Base-by-base conservation (phyloP, 2,888 invertebrate genomes). In the Drosophila greeni region DNA sequence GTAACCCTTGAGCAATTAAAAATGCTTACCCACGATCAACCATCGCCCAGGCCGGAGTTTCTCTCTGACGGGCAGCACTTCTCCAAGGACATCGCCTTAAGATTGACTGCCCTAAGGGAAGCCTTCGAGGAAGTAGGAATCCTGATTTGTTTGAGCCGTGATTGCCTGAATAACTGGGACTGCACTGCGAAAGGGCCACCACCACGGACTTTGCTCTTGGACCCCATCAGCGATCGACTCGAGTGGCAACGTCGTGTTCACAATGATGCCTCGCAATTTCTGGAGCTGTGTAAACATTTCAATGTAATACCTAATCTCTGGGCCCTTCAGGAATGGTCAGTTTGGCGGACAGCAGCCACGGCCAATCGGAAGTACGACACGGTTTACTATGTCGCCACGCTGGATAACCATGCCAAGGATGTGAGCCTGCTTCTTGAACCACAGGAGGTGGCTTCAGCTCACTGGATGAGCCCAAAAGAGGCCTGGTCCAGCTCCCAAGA, bases 51-150 rank as follows among this genome's bases (percentile, higher is more conserved):
- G 52, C 89, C 91, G 7, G 87, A 67, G 6, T 51, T 92, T 68
- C 87, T 90, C 84, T 88, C 89, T 9, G 65, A 72, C 16, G 74
- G 78, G 33, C 85, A 89, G 70, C 89, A 90, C 43, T 86, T 90
- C 16, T 62, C 79, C 0, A 84, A 91, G 79, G 92, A 95, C 86
- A 90, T 97, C 62, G 93, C 95, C 1, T 90, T 96, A 54, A 90
- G 97, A 78, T 93, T 97, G 73, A 93, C 94, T 55, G 96, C 97
- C 1, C 94, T 97, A 56, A 89, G 95, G 48, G 97, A 97, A 89
- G 94, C 96, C 9, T 97, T 97, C 90, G 97, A 97, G 87, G 97
- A 97, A 88, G 92, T 94, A 70, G 97, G 97, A 1, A 88, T 97
- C 49, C 88, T 95, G 23, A 85, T 95, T 14, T 94, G 94, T 83